These are phyloP conservation scores for Drosophila mayri DNA, from an alignment of 1,140 invertebrate genomes.

Conservation along the genomic window DNA sequence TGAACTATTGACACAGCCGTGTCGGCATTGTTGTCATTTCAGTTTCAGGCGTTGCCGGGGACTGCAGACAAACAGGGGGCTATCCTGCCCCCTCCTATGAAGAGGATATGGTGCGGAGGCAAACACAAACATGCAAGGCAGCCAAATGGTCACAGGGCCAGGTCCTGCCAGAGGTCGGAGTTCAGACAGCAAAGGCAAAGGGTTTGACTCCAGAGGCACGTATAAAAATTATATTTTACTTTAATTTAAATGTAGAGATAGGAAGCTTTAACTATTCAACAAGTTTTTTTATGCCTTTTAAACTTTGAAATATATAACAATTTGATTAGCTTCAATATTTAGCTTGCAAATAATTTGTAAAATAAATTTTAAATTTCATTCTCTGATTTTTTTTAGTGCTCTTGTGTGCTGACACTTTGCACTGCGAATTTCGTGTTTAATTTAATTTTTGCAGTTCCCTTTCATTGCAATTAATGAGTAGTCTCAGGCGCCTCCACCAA, in stretches of 20 bases:
- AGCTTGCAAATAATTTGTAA: not conserved
- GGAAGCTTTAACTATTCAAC: too few relatives aligned
- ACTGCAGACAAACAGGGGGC: conserved; percentile 31
- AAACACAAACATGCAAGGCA: conserved; percentile 57
- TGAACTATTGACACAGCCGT: conserved; percentile 66
- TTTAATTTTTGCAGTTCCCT: conserved; percentile 40
- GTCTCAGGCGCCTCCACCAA: conserved; percentile 28
- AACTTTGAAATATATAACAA: not conserved
- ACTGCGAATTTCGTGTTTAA: conserved; percentile 34
- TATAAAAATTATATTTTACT: not conserved
- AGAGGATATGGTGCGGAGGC: conserved; percentile 16
- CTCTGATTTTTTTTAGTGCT: not conserved
- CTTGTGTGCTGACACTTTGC: conserved; percentile 9
- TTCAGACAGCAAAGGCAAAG: conserved; percentile 1
- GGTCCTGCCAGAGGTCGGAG: not conserved
- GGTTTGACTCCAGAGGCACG: conserved; percentile 1
- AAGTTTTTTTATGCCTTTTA: not conserved
- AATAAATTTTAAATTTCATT: not conserved
- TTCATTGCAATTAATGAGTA: conserved; percentile 59
- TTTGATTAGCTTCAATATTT: not conserved
- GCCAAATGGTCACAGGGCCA: conserved; percentile 22
- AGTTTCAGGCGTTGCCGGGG: conserved; percentile 21
- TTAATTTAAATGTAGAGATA: not conserved
- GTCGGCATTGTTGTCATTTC: conserved; percentile 54
- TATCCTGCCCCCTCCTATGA: not conserved